These are phyloP conservation scores for Lithophane leautieri DNA, from an alignment of 2,888 invertebrate species.

Conservation along the genomic window DNA sequence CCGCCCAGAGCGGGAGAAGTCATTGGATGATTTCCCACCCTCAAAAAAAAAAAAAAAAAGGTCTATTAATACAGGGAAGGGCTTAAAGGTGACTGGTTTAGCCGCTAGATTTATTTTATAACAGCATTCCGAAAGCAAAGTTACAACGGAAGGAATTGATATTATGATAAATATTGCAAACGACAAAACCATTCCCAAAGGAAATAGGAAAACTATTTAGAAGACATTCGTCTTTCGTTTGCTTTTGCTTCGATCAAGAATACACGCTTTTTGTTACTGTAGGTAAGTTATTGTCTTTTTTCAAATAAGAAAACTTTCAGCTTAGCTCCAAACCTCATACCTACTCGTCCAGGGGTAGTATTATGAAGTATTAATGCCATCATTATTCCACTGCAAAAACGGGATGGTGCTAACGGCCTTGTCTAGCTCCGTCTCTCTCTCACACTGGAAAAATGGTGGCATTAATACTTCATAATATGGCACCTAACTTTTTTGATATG, in stretches of 20 bases:
- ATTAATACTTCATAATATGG: too few relatives aligned
- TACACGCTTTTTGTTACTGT: not conserved
- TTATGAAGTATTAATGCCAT: too few relatives aligned
- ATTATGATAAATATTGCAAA: not conserved
- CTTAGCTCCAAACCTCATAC: not conserved
- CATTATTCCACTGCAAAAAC: too few relatives aligned
- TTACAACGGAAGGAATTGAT: conserved; percentile 10
- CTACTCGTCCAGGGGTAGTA: too few relatives aligned
- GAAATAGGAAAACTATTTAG: not conserved
- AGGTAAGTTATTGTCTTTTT: not conserved
- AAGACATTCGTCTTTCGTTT: not conserved
- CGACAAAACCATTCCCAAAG: not conserved
- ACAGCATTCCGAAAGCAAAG: conserved; percentile 21
- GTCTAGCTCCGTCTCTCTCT: too few relatives aligned
- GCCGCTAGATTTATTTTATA: conserved; percentile 16
- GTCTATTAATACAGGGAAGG: conserved; percentile 26
- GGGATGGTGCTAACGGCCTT: too few relatives aligned
- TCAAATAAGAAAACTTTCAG: not conserved
- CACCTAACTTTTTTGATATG: too few relatives aligned
- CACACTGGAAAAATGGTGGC: too few relatives aligned
- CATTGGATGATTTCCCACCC: too few relatives aligned
- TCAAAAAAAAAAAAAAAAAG: too few relatives aligned
- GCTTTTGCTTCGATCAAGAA: not conserved
- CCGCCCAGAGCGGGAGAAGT: too few relatives aligned
- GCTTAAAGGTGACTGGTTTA: conserved; percentile 11